Evolutionary conservation across 2,888 invertebrate species (phyloP).

Genomic region (Drosophila gaucha): DNA sequence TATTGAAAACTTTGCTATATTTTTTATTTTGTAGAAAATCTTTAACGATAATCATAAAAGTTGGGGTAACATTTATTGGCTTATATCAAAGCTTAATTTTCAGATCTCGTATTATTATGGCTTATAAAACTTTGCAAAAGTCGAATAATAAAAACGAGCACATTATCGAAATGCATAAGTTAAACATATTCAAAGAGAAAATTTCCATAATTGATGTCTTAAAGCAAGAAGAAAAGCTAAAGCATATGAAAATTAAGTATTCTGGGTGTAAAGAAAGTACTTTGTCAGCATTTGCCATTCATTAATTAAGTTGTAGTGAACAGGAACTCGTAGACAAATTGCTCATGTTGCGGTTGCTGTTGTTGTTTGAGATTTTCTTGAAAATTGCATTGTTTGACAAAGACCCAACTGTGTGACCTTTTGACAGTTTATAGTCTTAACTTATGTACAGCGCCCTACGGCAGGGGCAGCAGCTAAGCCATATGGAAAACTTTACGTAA

Average conservation of each 20-base stretch:
- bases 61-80: conserved; percentile 17
- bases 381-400: conserved; percentile 69
- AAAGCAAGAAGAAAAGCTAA: neutral
- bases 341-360: conserved; percentile 49
- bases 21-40: conserved; percentile 8
- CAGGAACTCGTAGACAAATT: conserved; percentile 39
- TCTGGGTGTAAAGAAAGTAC: neutral
- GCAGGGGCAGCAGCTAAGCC: conserved; percentile 28
- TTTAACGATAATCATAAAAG: conserved; percentile 25
- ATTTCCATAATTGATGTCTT: neutral
- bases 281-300: conserved; percentile 21
- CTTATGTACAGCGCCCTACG: conserved; percentile 26
- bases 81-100: neutral
- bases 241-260: neutral
- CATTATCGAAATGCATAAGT: conserved; percentile 11
- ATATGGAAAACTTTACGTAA: conserved; percentile 46
- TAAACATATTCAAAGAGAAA: neutral
- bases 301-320: conserved; percentile 54
- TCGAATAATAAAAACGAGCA: neutral
- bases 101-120: conserved; percentile 8
- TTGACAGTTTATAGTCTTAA: conserved; percentile 59
- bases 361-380: conserved; percentile 33
- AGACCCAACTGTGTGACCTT: conserved; percentile 60
- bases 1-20: conserved; percentile 10
- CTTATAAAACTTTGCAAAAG: conserved; percentile 3